Evolutionary conservation across 2,888 invertebrate species (phyloP).

Genomic region (Synanthedon formicaeformis): DNA sequence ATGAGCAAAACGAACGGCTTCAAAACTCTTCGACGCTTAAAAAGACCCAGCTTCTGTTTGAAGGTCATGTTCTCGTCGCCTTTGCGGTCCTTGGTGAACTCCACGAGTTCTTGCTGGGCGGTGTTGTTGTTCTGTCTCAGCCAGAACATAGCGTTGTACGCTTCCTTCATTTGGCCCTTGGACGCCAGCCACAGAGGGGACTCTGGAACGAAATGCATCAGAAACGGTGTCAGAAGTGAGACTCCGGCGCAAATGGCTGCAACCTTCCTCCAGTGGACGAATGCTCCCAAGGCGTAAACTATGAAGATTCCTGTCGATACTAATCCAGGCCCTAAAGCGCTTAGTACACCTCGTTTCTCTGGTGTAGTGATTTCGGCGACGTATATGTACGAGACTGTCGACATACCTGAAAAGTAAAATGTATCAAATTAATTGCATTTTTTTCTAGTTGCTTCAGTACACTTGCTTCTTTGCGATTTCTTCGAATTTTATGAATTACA

Average conservation of each 20-base stretch:
- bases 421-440: neutral
- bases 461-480: neutral
- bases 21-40: constrained; percentile 68
- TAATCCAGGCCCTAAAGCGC: constrained; percentile 77
- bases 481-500: neutral
- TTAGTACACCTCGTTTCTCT: constrained; percentile 75
- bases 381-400: constrained; percentile 76
- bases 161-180: constrained; percentile 70
- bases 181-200: constrained; percentile 77
- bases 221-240: constrained; percentile 65
- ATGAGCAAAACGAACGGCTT: constrained; percentile 77
- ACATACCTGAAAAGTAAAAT: constrained; percentile 69
- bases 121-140: constrained; percentile 72
- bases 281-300: constrained; percentile 76
- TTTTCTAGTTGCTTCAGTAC: neutral
- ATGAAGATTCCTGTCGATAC: constrained; percentile 80
- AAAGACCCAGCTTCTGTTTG: constrained; percentile 45
- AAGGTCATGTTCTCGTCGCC: constrained; percentile 44
- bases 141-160: constrained; percentile 74
- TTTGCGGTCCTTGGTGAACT: constrained; percentile 64
- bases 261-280: constrained; percentile 75
- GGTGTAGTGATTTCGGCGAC: constrained; percentile 78
- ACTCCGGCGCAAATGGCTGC: constrained; percentile 74
- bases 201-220: constrained; percentile 76
- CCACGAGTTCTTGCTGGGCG: constrained; percentile 74